Base-by-base conservation (phyloP, 1,140 invertebrate genomes). In the Platyura marginata region DNA sequence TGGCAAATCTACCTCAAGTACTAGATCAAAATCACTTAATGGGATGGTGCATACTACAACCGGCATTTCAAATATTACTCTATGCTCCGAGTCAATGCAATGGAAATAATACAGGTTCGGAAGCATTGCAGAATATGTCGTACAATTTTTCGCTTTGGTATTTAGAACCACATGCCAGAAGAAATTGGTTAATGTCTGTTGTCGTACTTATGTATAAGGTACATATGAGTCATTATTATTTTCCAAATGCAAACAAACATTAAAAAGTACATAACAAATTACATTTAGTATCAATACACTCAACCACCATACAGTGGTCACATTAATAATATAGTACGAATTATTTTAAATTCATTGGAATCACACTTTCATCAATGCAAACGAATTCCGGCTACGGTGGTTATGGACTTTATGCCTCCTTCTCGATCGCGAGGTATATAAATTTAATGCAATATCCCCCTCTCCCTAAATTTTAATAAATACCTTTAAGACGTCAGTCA, bases 131-230 rank as follows among this genome's bases (percentile, higher is more conserved):
- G 44, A 61, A 59, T 45, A 46, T 58, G n/a, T 49, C 56, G 13
- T 61, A 61, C 44, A 53, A 59, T 48, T 93, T 89, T 57, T 91
- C 86, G 19, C 65, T 96, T 8, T 93, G 87, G 84, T 75, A 77
- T 51, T 63, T 97, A 41, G 84, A 91, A 53, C 73, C 81, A 5
- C 79, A 87, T 56, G 75, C 80, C 2, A 69, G 94, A 16, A 70
- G 86, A 42, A 82, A 82, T 45, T 98, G 95, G 95, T 71, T 98
- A 15, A 82, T 88, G 67, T 74, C 91, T 18, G 56, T 96, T 15
- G 72, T 97, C n/a, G 87, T 97, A 10, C 77, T 98, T 46, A 68
- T 98, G 1, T 98, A 98, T 56, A 98, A 98, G 73, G 90, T 92
- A 63, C 15, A 29, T 8, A 29, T 8, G 6, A 29, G 36, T n/a